These are phyloP conservation scores for Agrotis ipsilon DNA, from an alignment of 2,888 invertebrate genomes.

Conservation along the genomic window DNA sequence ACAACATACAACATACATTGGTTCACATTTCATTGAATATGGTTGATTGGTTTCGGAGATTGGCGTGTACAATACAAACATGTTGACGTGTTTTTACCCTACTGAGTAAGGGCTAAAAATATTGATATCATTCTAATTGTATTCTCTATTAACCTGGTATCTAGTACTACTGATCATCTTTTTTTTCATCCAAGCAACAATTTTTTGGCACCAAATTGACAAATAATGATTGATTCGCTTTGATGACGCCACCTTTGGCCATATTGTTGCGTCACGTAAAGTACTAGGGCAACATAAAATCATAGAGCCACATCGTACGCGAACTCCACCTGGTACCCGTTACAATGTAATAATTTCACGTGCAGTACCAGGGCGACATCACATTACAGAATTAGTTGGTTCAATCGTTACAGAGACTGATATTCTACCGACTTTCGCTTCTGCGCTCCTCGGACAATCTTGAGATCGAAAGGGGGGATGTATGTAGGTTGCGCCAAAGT, in stretches of 20 bases:
- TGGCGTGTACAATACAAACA: no score
- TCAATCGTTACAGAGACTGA: conserved; percentile 11
- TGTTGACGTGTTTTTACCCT: no score
- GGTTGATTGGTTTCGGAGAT: no score
- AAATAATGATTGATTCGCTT: conserved; percentile 5
- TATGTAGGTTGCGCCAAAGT: conserved; percentile 82
- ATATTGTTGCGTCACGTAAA: conserved; percentile 50
- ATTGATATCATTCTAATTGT: no score
- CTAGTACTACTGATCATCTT: background rate
- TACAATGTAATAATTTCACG: conserved; percentile 36
- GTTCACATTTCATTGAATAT: no score
- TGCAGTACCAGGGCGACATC: conserved; percentile 39
- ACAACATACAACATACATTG: no score
- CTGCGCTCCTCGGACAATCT: conserved; percentile 63
- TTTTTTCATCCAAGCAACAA: background rate
- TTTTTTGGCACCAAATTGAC: background rate
- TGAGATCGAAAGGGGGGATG: conserved; percentile 81
- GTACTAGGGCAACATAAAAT: conserved; percentile 33
- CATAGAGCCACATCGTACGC: conserved; percentile 2
- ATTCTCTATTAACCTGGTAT: no score
- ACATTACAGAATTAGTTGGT: conserved; percentile 27
- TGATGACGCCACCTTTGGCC: conserved; percentile 34
- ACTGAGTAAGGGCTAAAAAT: no score
- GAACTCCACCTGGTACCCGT: conserved; percentile 39
- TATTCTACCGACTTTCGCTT: conserved; percentile 66